Conservation (phyloP, 2,113 vertebrate species). For the Callopanchax toddi region DNA sequence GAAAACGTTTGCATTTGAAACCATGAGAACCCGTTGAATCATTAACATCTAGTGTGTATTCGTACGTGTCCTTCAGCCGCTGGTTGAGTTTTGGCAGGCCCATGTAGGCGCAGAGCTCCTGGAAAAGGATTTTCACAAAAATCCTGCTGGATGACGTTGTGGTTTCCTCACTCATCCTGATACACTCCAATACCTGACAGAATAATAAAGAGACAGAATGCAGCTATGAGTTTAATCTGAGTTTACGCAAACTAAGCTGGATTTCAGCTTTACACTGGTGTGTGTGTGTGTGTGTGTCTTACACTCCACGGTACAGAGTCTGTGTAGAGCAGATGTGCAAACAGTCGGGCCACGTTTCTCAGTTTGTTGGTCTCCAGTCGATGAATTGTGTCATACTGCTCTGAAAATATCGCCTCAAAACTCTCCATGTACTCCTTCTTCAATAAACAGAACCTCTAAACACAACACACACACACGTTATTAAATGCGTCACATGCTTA, state of each 20-base stretch:
- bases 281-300: constrained; percentile 62
- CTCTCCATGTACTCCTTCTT: constrained; percentile 99
- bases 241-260: not conserved
- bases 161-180: constrained; percentile 95
- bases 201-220: not conserved
- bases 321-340: constrained; percentile 96
- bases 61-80: constrained; percentile 93
- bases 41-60: constrained; percentile 10
- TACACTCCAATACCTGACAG: constrained; percentile 91
- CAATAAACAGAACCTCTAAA: constrained; percentile 94
- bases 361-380: constrained; percentile 98
- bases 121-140: constrained; percentile 99
- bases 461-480: not conserved
- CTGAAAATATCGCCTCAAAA: constrained; percentile 95
- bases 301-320: constrained; percentile 98
- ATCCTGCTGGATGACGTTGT: constrained; percentile 98
- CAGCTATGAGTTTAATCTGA: not conserved
- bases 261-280: too few species aligned
- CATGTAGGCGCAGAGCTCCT: constrained; percentile 98
- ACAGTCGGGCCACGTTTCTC: constrained; percentile 96
- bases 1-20: too few species aligned
- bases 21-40: too few species aligned
- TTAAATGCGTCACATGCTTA: not conserved
- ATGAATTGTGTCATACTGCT: constrained; percentile 98
- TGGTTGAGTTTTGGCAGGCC: constrained; percentile 96